Percentiles rank a stretch among this genome's conserved stretches.
These are phyloP conservation scores for Antitype chi DNA, from an alignment of 2,888 invertebrate genomes.

Conservation along the genomic window DNA sequence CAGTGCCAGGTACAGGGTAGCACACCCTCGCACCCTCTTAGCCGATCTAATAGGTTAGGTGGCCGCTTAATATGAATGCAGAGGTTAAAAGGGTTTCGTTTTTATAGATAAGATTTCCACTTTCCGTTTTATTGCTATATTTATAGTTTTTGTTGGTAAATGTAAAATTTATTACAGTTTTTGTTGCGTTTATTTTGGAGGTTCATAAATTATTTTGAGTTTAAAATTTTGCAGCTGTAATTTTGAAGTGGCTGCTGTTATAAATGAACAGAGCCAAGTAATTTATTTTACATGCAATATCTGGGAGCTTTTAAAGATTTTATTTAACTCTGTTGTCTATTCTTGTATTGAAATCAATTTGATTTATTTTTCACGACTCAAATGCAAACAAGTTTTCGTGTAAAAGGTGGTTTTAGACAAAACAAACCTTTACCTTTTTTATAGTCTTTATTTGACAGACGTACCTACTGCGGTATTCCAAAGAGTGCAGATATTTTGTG, in stretches of 20 bases:
- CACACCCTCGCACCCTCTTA: conserved; percentile 78
- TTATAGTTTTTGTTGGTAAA: conserved; percentile 52
- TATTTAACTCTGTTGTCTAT: not conserved
- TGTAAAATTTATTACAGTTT: conserved; percentile 28
- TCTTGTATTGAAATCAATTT: conserved; percentile 5
- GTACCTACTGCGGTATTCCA: not conserved
- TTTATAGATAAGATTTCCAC: conserved; percentile 65
- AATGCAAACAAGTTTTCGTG: not conserved
- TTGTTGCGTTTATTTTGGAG: conserved; percentile 19
- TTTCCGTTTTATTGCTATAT: conserved; percentile 59
- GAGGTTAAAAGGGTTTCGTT: conserved; percentile 63
- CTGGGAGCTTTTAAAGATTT: conserved; percentile 1
- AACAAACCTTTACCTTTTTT: not conserved
- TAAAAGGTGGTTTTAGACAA: not conserved
- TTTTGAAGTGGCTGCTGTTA: conserved; percentile 9
- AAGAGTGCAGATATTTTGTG: not conserved
- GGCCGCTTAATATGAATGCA: conserved; percentile 65
- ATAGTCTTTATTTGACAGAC: not conserved
- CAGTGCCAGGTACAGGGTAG: conserved; percentile 80
- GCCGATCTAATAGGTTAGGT: conserved; percentile 77
- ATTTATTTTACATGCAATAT: conserved; percentile 15
- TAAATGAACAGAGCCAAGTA: not conserved
- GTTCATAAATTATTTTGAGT: conserved; percentile 6
- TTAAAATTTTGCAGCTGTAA: conserved; percentile 1
- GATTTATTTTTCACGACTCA: not conserved